Conservation (phyloP, 2,888 invertebrate genomes). For the Diachrysia chrysitis region DNA sequence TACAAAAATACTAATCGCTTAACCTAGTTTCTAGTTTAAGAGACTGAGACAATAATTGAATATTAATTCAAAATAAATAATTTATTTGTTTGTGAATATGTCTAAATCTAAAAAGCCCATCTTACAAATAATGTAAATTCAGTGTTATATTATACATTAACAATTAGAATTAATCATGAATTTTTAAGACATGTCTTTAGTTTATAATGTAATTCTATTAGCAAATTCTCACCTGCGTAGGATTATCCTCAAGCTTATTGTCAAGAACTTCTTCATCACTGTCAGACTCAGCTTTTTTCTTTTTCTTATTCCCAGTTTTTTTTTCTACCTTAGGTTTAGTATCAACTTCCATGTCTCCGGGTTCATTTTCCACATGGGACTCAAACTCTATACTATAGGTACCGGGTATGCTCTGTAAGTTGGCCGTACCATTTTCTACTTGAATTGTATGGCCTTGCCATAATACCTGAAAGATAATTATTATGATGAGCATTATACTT, state of each 20-base stretch:
- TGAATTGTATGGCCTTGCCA: conserved; percentile 92
- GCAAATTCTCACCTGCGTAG: conserved; percentile 80
- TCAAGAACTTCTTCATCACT: conserved; percentile 89
- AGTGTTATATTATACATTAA: not conserved
- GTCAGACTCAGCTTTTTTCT: conserved; percentile 85
- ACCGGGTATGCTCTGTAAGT: conserved; percentile 76
- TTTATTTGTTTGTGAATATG: not conserved
- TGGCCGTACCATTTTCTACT: conserved; percentile 87
- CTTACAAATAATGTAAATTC: too few species aligned
- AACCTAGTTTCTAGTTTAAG: not conserved
- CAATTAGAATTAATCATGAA: not conserved
- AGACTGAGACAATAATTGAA: too few species aligned
- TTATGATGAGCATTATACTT: not conserved
- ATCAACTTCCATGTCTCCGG: conserved; percentile 80
- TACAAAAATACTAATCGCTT: not conserved
- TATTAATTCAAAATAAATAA: not conserved
- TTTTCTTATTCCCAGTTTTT: conserved; percentile 81
- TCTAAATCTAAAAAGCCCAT: too few species aligned
- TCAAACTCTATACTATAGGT: conserved; percentile 82
- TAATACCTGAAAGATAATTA: conserved; percentile 85
- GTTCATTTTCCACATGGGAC: conserved; percentile 75
- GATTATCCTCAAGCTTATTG: conserved; percentile 92
- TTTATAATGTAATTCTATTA: not conserved
- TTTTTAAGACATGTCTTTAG: too few species aligned
- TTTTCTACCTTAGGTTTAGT: conserved; percentile 86